Percentiles rank a stretch among this genome's conserved stretches.
Evolutionary conservation across 2,888 invertebrate genomes (phyloP).

Genomic region (Tetropium fuscum): DNA sequence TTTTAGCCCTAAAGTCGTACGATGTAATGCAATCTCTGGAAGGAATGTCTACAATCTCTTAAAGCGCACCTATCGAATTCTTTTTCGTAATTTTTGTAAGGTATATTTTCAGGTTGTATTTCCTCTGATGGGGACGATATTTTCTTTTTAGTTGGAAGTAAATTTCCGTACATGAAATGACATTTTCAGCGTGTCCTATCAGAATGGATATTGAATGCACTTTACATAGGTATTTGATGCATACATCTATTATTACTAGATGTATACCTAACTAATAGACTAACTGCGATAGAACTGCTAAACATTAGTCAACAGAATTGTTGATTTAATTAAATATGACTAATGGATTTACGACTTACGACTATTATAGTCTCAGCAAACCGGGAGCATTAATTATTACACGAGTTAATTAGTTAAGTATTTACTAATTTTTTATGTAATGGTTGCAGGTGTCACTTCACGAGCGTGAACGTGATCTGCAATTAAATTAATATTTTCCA

Average conservation of each 20-base stretch:
- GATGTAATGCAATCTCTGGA: conserved; percentile 50
- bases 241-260: too few species aligned
- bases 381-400: background rate
- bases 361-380: too few species aligned
- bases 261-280: too few species aligned
- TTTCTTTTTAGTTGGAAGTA: background rate
- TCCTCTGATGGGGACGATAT: background rate
- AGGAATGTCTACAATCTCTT: conserved; percentile 52
- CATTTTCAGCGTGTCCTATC: too few species aligned
- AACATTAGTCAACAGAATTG: too few species aligned
- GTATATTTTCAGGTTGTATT: conserved; percentile 11
- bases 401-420: conserved; percentile 40
- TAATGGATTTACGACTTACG: too few species aligned
- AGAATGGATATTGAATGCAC: too few species aligned
- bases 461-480: conserved; percentile 48
- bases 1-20: conserved; percentile 46
- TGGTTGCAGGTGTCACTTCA: conserved; percentile 48
- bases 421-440: conserved; percentile 48
- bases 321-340: too few species aligned
- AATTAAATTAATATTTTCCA: conserved; percentile 38
- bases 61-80: conserved; percentile 41
- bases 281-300: too few species aligned
- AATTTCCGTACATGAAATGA: background rate
- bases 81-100: conserved; percentile 4
- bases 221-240: too few species aligned